A percentile compares a stretch with the other conserved stretches of the same genome.
Conservation (phyloP, 1,140 invertebrate species). For the Drosophila lacteicornis region DNA sequence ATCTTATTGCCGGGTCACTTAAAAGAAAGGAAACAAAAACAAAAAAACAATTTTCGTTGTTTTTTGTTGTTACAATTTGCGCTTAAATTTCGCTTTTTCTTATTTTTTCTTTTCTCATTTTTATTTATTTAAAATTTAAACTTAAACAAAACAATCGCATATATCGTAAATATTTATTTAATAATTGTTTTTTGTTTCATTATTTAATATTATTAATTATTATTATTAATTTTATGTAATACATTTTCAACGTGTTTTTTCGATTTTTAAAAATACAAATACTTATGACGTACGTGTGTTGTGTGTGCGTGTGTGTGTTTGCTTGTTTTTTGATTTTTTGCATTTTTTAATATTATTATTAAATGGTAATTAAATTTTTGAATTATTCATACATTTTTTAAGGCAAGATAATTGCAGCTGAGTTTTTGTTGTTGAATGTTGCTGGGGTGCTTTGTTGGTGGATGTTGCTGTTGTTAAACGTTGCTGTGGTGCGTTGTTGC, state of each 20-base stretch:
- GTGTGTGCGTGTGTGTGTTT: constrained; percentile 22
- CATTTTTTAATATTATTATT: constrained; percentile 62
- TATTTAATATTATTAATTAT: constrained; percentile 39
- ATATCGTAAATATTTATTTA: constrained; percentile 52
- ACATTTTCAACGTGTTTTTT: constrained; percentile 79
- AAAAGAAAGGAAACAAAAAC: constrained; percentile 55
- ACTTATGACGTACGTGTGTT: constrained; percentile 60
- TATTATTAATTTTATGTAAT: constrained; percentile 76
- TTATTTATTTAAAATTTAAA: constrained; percentile 64
- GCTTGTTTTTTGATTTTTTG: constrained; percentile 41
- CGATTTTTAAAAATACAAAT: constrained; percentile 76
- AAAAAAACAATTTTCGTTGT: constrained; percentile 39
- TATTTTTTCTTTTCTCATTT: constrained; percentile 40
- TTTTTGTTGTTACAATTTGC: constrained; percentile 35
- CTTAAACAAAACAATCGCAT: constrained; percentile 81
- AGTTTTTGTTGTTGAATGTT: constrained; percentile 29
- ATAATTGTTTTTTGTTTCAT: constrained; percentile 61
- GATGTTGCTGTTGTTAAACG: constrained; percentile 35
- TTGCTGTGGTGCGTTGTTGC: constrained; percentile 25
- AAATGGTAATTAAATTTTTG: constrained; percentile 68
- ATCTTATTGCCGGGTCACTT: constrained; percentile 77
- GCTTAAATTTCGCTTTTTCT: constrained; percentile 28
- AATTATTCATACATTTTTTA: constrained; percentile 65
- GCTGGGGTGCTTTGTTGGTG: constrained; percentile 19
- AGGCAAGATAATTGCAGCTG: constrained; percentile 80